Percentiles rank a stretch among this genome's conserved stretches.
These are phyloP conservation scores for Hirtodrosophila cameraria DNA, from an alignment of 2,888 invertebrate species.

Conservation along the genomic window DNA sequence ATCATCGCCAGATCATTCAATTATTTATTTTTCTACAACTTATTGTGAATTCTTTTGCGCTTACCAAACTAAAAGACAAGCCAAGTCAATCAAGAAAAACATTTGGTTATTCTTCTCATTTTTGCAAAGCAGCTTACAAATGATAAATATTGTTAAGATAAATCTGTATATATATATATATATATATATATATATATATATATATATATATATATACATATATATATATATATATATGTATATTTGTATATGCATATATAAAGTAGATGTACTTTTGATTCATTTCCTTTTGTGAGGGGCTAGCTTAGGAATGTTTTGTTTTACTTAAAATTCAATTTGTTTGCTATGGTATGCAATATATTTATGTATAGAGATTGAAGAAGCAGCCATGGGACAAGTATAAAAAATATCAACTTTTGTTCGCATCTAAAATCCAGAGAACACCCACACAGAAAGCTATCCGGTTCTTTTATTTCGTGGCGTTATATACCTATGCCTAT, in stretches of 20 bases:
- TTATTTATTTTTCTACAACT: slow-evolving; percentile 60
- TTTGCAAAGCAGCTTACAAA: slow-evolving; percentile 55
- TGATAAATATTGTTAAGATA: slow-evolving; percentile 35
- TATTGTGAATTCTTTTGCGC: slow-evolving; percentile 51
- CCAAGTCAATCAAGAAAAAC: slow-evolving; percentile 34
- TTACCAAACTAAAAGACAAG: slow-evolving; percentile 51
- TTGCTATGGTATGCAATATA: slow-evolving; percentile 23
- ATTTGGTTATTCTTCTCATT: slow-evolving; percentile 8
- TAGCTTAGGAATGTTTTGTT: slow-evolving; percentile 59
- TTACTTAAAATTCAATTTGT: slow-evolving; percentile 44
- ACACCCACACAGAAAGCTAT: slow-evolving; percentile 45
- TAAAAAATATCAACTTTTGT: slow-evolving; percentile 70
- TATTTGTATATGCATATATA: slow-evolving; percentile 18
- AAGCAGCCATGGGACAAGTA: slow-evolving; percentile 65
- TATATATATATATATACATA: slow-evolving; percentile 17
- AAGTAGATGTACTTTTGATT: slow-evolving; percentile 65
- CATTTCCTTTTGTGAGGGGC: slow-evolving; percentile 58
- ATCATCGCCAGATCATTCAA: slow-evolving; percentile 38
- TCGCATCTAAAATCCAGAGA: slow-evolving; percentile 42
- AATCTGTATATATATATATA: slow-evolving; percentile 4
- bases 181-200: slow-evolving; percentile 28
- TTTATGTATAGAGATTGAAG: slow-evolving; percentile 29
- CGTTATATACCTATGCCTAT: slow-evolving; percentile 26
- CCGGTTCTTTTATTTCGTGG: slow-evolving; percentile 26
- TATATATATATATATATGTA: slow-evolving; percentile 17